Base-by-base conservation (phyloP, 2,888 invertebrate species). In the Gymnoscelis rufifasciata region DNA sequence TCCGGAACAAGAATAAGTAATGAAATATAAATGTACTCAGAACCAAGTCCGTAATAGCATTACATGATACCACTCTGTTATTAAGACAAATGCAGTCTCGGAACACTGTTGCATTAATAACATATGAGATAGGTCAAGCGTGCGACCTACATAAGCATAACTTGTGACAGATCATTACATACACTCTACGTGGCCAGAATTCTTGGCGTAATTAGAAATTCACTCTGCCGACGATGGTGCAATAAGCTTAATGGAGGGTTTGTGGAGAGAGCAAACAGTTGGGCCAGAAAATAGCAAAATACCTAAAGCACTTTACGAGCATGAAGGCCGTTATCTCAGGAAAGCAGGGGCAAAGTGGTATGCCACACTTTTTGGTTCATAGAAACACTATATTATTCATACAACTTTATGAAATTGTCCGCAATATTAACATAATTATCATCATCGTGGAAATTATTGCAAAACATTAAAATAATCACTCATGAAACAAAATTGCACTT, bases 201-300 rank as follows among this genome's bases (percentile, higher is more conserved):
- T 49, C 56, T 57, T 43, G 28, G 44, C 49, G 51, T 66, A 66
- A 70, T 73, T 73, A 70, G 62, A 63, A 64, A 62, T 68, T 56
- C 59, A 56, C 63, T 59, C 60, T 45, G 44, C 36, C 52, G 47
- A 59, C 52, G 54, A 51, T 51, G 55, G 45, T 62, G 64, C 65
- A 64, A 64, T 68, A 65, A 61, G 60, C 52, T 59, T 64, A 67
- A 66, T 64, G 59, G 53, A 57, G 52, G 58, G 51, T 56, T 19
- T 38, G 37, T n/a, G n/a, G 8, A n/a, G 7, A 36, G 36, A 23
- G 23, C 4, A 43, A 36, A 43, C 43, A 37, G 48, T 27, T 37
- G 11, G 27, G 3, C 19, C 39, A 48, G 42, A 43, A n/a, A 27
- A 33, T 28, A 29, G 10, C 6, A 2, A 23, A 8, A 5, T 5